Evolutionary conservation across 2,888 invertebrate genomes (phyloP).

Genomic region (Nemoura dubitans): DNA sequence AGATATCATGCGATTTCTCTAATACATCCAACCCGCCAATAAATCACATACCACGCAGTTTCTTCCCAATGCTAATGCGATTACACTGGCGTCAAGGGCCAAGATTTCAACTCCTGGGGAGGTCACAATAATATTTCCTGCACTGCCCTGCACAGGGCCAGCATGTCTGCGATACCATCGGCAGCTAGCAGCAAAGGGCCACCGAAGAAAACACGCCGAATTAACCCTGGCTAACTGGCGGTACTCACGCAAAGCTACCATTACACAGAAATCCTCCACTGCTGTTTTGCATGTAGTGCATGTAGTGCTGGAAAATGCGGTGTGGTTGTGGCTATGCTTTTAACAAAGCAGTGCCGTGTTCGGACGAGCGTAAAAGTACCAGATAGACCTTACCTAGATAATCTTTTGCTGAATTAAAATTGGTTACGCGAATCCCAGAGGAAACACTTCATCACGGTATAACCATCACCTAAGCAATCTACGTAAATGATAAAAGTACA

Average conservation of each 20-base stretch:
- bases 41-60: not conserved
- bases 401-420: too few species aligned
- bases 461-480: too few species aligned
- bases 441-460: too few species aligned
- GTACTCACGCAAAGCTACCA: not conserved
- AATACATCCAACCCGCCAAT: not conserved
- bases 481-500: too few species aligned
- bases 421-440: too few species aligned
- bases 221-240: not conserved
- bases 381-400: too few species aligned
- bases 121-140: constrained; percentile 1
- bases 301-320: too few species aligned
- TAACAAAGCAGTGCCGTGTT: too few species aligned
- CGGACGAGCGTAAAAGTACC: too few species aligned
- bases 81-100: not conserved
- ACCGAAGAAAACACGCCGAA: not conserved
- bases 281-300: not conserved
- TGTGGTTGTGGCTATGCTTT: too few species aligned
- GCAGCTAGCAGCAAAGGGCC: not conserved
- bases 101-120: not conserved
- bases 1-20: too few species aligned
- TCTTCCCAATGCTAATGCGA: not conserved
- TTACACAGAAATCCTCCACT: not conserved
- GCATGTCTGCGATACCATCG: not conserved
- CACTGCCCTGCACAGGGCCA: not conserved